Conservation (phyloP, 1,140 invertebrate species). For the Sycobia sp. region DNA sequence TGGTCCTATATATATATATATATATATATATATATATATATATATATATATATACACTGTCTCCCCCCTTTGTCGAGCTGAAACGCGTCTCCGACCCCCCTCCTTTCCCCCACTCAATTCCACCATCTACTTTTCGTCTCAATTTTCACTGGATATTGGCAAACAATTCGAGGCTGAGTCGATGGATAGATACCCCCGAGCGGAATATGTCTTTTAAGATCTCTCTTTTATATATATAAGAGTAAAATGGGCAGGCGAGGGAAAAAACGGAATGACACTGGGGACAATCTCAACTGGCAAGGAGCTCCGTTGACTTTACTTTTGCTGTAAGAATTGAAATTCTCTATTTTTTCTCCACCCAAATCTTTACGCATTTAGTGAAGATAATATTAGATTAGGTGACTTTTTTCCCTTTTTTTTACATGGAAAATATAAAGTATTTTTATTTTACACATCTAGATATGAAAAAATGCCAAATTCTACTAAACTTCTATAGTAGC, state of each 20-base stretch:
- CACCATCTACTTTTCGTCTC: conserved; percentile 19
- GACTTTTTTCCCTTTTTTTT: too few relatives aligned
- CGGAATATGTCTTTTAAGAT: background rate
- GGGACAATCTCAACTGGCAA: conserved; percentile 7
- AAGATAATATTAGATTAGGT: too few relatives aligned
- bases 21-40: too few relatives aligned
- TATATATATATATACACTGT: conserved; percentile 19
- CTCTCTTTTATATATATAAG: background rate
- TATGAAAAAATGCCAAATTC: too few relatives aligned
- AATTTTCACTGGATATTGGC: conserved; percentile 33
- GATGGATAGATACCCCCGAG: conserved; percentile 5
- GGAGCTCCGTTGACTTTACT: background rate
- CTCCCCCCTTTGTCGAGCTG: background rate
- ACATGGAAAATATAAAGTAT: too few relatives aligned
- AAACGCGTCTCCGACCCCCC: background rate
- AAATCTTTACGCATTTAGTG: too few relatives aligned
- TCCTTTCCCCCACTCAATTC: background rate
- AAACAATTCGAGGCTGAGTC: conserved; percentile 20
- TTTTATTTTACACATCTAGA: too few relatives aligned
- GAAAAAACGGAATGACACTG: background rate
- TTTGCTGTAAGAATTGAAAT: background rate
- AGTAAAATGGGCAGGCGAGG: background rate
- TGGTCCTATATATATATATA: too few relatives aligned
- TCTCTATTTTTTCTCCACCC: background rate
- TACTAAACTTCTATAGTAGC: too few relatives aligned